Evolutionary conservation across 2,888 invertebrate species (phyloP), one percentile per base, ranked within the genome.

Genomic region (Amphimallon solstitiale): DNA sequence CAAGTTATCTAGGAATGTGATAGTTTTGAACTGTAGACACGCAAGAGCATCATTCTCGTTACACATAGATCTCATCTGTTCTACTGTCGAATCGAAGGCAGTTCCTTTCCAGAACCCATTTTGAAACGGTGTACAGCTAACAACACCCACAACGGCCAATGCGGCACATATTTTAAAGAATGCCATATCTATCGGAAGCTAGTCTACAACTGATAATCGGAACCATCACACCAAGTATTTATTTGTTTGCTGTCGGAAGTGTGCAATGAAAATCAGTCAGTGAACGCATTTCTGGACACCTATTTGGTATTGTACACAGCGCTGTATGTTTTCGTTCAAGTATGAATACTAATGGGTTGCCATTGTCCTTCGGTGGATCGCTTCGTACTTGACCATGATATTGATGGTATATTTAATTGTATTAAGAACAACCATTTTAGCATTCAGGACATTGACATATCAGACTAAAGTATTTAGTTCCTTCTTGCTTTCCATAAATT

Each of bases 21-120:
- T 89, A 70, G 92, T 91, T 80, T 92, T 92, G 85, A 89, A 91
- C 82, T 93, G 93, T 82, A 93, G 89, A 83, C 94, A 94, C 71
- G 92, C 90, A 65, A 92, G 86, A 15, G 91, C 90, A 80, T 93
- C 92, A 73, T 89, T 89, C 74, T 89, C 89, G 40, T 87, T 86
- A 81, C 93, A 94, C 77, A 90, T 89, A 63, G 86, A 86, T 77
- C 89, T 87, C 86, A 92, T 91, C 82, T 92, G 91, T 76, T 91
- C 91, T 51, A 93, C 89, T 83, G 90, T 86, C 61, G 87, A 84
- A 76, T 92, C 90, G 86, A 92, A 87, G 73, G 89, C 86, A 12
- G 89, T 89, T 68, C 88, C 88, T 75, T 89, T 89, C 90, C 89
- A 91, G 21, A 56, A 56, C 10, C 23, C 40, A 7, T 23, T 38